Evolutionary conservation across 2,888 invertebrate species (phyloP).

Genomic region (Pherbina coryleti): DNA sequence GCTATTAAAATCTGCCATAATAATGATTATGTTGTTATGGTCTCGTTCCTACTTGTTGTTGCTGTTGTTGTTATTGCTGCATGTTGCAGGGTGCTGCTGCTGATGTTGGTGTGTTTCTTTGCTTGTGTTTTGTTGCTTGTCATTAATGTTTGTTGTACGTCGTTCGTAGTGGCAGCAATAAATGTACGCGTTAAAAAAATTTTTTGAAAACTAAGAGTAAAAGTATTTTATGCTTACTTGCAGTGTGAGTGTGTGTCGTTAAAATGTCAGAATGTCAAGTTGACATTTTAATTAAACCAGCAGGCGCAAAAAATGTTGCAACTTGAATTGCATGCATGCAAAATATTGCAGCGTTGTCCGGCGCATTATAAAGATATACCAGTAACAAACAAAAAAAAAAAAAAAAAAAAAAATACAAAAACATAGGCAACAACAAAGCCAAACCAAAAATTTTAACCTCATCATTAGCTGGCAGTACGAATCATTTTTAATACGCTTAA

Average conservation of each 20-base stretch:
- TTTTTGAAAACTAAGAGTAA: background rate
- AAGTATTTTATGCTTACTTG: conserved; percentile 30
- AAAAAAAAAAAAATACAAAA: background rate
- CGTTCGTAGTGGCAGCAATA: conserved; percentile 5
- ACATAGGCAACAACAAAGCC: conserved; percentile 15
- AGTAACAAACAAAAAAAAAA: background rate
- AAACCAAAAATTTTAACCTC: conserved; percentile 30
- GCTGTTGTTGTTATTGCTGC: background rate
- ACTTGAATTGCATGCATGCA: no score
- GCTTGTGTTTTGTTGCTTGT: conserved; percentile 34
- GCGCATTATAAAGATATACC: no score
- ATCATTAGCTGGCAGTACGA: conserved; percentile 46
- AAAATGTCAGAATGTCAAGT: conserved; percentile 65
- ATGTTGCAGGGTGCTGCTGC: background rate
- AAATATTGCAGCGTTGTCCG: no score
- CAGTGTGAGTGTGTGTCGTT: conserved; percentile 50
- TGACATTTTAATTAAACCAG: conserved; percentile 63
- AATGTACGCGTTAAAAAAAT: conserved; percentile 9
- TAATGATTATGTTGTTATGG: conserved; percentile 38
- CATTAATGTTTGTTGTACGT: conserved; percentile 26
- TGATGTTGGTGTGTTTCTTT: background rate
- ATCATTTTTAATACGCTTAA: conserved; percentile 47
- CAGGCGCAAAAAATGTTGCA: background rate
- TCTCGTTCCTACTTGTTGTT: background rate
- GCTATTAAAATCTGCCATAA: conserved; percentile 36